A percentile compares a stretch with the other conserved stretches of the same genome.
These are phyloP conservation scores for Aldabrachelys gigantea DNA, from an alignment of 2,113 vertebrate species.

Conservation along the genomic window DNA sequence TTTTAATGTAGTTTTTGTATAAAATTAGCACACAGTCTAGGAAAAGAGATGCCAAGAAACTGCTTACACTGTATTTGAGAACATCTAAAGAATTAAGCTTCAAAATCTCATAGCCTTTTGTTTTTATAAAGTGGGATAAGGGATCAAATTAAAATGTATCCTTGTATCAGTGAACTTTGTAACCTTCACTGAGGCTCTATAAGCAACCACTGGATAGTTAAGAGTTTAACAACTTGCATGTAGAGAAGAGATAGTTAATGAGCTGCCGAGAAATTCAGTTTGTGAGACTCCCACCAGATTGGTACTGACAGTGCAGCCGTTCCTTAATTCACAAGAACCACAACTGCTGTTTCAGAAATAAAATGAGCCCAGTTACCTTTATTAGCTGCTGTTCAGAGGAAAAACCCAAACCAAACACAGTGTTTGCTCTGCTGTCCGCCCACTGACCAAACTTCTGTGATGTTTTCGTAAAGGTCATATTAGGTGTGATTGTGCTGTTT, in stretches of 20 bases:
- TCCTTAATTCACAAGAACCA: background rate
- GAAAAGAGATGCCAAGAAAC: background rate
- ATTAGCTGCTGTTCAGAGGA: slow-evolving; percentile 92
- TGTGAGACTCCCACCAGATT: background rate
- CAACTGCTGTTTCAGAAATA: background rate
- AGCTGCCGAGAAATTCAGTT: background rate
- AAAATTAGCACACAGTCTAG: background rate
- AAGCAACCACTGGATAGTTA: background rate
- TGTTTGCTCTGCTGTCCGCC: slow-evolving; percentile 98
- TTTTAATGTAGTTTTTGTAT: background rate
- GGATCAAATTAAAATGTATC: background rate
- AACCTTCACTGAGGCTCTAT: background rate
- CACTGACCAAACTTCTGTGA: slow-evolving; percentile 98
- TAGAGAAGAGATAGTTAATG: background rate
- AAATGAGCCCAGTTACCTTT: slow-evolving; percentile 81
- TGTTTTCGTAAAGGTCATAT: slow-evolving; percentile 98
- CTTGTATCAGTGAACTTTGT: background rate
- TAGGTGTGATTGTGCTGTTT: slow-evolving; percentile 98
- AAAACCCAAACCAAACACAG: slow-evolving; percentile 95
- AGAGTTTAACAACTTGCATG: fast-evolving
- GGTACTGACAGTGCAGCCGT: background rate
- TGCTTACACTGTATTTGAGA: background rate
- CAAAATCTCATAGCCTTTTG: background rate
- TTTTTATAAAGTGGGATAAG: background rate
- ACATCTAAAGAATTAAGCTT: background rate